Conservation (phyloP, 2,113 vertebrate genomes). For the Megaceryle torquata region DNA sequence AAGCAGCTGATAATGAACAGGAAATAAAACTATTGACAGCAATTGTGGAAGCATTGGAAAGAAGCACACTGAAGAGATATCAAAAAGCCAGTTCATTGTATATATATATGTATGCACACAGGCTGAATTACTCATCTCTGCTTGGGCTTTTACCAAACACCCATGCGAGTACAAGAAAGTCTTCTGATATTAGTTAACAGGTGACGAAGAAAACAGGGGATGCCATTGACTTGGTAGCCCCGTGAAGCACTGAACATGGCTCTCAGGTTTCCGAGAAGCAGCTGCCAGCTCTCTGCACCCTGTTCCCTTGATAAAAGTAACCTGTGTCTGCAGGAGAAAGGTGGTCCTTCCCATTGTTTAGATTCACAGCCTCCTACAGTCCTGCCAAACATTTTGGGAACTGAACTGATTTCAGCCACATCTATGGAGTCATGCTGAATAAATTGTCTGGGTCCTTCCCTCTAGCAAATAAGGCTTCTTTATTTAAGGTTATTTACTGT, state of each 20-base stretch:
- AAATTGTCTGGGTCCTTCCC: neutral
- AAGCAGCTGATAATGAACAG: accelerated
- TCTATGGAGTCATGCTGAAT: neutral
- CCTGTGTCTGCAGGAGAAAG: neutral
- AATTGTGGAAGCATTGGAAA: neutral
- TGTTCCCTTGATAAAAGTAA: neutral
- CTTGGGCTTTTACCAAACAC: neutral
- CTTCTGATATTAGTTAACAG: neutral
- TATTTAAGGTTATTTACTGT: neutral
- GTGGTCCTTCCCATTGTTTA: neutral
- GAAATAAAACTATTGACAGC: neutral
- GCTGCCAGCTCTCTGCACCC: neutral
- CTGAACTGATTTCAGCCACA: neutral
- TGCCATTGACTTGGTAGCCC: neutral
- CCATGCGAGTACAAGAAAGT: neutral
- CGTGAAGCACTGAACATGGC: neutral
- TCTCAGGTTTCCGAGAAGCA: neutral
- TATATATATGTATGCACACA: neutral
- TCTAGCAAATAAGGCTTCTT: neutral
- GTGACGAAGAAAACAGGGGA: neutral
- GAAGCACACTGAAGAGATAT: neutral
- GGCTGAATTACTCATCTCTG: neutral
- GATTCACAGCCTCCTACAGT: neutral
- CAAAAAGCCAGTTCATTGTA: neutral
- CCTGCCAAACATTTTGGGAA: neutral